Base-by-base conservation (phyloP, 2,888 invertebrate genomes). In the Melanostoma mellinum region DNA sequence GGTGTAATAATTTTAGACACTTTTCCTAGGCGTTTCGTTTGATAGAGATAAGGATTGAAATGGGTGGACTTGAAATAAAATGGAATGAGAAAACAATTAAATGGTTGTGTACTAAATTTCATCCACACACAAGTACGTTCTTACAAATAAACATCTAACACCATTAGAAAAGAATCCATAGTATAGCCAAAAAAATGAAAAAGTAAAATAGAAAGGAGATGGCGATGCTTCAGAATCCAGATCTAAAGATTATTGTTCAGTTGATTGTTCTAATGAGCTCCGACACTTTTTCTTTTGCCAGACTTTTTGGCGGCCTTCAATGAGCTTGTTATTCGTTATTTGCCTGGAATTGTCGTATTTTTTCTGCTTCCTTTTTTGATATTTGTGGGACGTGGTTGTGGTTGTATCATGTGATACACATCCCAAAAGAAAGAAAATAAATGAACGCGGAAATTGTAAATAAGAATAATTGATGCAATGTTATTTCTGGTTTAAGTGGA, bases 191-290 rank as follows among this genome's bases (percentile, higher is more conserved):
- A 40, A 40, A 40, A 50, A 60, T 40, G 8, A 60, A 40, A 56
- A 65, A 48, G 33, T 53, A 42, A 30, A 58, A 38, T 32, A 60
- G 38, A 10, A 52, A 80, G 46, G 44, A 68, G 44, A 65, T 65
- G 73, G 32, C 65, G 50, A 33, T 71, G 40, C 38, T 65, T 69
- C 69, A 35, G 44, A 61, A 74, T 60, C 48, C 55, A 79, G 65
- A 78, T 84, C 78, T 78, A 56, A 65, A 78, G 79, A 84, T 84
- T 84, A 84, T 74, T 84, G 84, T 72, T 82, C 73, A 74, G 82
- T 69, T 79, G 79, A 79, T 71, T 84, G 55, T 71, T 74, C 79
- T 84, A 84, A 84, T 79, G 84, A 84, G 75, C 65, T 79, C 55
- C 71, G 74, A 79, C 84, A 84, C 79, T 79, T 71, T 80, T 46